Conservation (phyloP, 2,113 vertebrate genomes). For the Oryzias melastigma region DNA sequence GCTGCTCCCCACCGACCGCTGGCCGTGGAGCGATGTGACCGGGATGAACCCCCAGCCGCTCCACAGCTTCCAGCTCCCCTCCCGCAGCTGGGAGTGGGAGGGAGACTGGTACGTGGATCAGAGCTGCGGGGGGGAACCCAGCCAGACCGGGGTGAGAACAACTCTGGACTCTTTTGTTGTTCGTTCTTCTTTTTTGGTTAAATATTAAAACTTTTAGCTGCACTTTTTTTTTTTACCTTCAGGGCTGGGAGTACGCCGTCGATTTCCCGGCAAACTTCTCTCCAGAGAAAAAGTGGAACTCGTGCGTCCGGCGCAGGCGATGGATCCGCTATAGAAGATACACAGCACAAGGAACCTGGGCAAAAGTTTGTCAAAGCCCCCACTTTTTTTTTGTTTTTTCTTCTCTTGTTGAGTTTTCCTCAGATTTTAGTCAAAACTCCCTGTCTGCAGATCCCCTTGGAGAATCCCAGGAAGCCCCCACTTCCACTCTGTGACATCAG, state of each 20-base stretch:
- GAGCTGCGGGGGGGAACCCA: conserved; percentile 93
- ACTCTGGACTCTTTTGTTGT: not conserved
- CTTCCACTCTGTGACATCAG: conserved; percentile 92
- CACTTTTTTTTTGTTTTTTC: not conserved
- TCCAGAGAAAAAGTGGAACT: conserved; percentile 95
- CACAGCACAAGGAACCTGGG: conserved; percentile 87
- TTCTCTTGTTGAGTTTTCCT: not conserved
- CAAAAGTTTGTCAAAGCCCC: conserved; percentile 77
- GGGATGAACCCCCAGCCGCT: conserved; percentile 88
- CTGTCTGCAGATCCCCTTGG: conserved; percentile 69
- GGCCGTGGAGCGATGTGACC: conserved; percentile 94
- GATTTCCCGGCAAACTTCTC: conserved; percentile 95
- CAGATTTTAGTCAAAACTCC: not conserved
- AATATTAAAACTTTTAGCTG: not conserved
- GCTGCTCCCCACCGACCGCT: conserved; percentile 94
- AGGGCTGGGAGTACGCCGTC: conserved; percentile 96
- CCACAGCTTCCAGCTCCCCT: conserved; percentile 87
- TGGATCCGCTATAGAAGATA: conserved; percentile 98
- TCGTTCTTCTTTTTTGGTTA: too few species aligned
- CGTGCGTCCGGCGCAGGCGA: conserved; percentile 89
- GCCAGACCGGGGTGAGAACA: conserved; percentile 91
- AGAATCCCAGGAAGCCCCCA: conserved; percentile 73
- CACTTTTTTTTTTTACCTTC: not conserved
- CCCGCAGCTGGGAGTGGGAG: conserved; percentile 96
- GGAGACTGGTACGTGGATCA: conserved; percentile 98